A percentile compares a stretch with the other conserved stretches of the same genome.
Evolutionary conservation across 53 echinoderm and acorn worm species (phyloP).

Genomic region (Arbacia lixula): DNA sequence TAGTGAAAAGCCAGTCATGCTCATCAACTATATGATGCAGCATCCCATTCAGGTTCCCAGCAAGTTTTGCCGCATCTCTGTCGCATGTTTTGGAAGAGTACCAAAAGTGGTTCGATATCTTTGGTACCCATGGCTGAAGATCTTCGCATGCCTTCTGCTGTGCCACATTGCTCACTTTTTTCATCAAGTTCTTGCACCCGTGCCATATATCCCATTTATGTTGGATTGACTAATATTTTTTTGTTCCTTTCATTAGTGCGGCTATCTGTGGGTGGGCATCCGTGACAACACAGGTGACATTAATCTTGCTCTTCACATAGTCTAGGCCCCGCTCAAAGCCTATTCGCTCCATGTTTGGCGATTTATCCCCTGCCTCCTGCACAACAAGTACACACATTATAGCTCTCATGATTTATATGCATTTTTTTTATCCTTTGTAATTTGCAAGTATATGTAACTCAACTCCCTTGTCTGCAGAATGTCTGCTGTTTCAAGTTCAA

Average conservation of each 20-base stretch:
- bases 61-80: not conserved
- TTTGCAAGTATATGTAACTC: too few species aligned
- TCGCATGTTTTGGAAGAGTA: constrained; percentile 25
- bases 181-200: constrained; percentile 46
- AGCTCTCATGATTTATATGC: too few species aligned
- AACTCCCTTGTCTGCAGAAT: too few species aligned
- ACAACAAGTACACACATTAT: too few species aligned
- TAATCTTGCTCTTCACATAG: constrained; percentile 18
- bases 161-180: not conserved
- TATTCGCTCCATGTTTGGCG: constrained; percentile 60
- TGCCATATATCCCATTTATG: constrained; percentile 60
- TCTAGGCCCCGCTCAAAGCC: constrained; percentile 51
- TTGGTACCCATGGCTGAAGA: constrained; percentile 13
- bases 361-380: constrained; percentile 54
- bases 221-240: constrained; percentile 28
- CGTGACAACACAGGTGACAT: constrained; percentile 41
- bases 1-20: constrained; percentile 26
- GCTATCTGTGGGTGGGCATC: constrained; percentile 61
- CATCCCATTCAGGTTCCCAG: not conserved
- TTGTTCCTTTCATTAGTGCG: constrained; percentile 39
- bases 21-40: constrained; percentile 32
- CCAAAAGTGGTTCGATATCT: constrained; percentile 34
- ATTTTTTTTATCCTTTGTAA: too few species aligned
- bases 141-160: constrained; percentile 21
- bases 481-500: too few species aligned